phyloP scores from a whole-genome alignment of 2,113 vertebrate genomes.

The Cygnus buccinator region DNA sequence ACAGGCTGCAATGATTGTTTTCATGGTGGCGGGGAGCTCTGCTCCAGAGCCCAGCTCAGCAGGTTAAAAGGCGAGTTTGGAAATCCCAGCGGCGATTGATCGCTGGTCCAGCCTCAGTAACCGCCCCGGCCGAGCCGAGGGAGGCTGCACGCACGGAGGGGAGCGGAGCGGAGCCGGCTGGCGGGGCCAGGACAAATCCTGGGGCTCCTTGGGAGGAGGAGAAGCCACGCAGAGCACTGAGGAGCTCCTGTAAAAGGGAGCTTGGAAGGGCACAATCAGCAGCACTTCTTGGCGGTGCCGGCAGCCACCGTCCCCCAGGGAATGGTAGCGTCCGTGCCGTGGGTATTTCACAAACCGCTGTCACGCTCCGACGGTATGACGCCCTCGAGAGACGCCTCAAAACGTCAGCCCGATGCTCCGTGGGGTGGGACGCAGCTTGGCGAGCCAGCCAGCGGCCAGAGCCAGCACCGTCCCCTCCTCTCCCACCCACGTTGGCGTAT shows the following conservation, averaged over 20 bases:
- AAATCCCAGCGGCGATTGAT: background rate
- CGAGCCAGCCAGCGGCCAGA: background rate
- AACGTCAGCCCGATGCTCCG: background rate
- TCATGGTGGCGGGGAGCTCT: conserved; percentile 31
- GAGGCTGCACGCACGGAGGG: background rate
- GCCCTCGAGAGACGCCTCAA: background rate
- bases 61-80: conserved; percentile 5
- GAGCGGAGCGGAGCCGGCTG: background rate
- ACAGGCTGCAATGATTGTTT: conserved; percentile 71
- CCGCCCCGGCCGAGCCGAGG: conserved; percentile 12
- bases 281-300: fast-evolving
- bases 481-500: background rate
- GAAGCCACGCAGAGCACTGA: fast-evolving
- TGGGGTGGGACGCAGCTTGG: fast-evolving
- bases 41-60: background rate
- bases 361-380: background rate
- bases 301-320: background rate
- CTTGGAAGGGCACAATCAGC: background rate
- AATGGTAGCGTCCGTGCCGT: background rate
- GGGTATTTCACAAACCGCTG: conserved; percentile 4
- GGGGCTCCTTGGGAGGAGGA: background rate
- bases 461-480: background rate
- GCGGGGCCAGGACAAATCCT: background rate
- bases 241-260: fast-evolving
- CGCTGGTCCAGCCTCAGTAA: background rate